Percentiles rank a stretch among this genome's conserved stretches.
Conservation (phyloP, 2,797 vertebrate genomes). For the Anisognathus igniventris region DNA sequence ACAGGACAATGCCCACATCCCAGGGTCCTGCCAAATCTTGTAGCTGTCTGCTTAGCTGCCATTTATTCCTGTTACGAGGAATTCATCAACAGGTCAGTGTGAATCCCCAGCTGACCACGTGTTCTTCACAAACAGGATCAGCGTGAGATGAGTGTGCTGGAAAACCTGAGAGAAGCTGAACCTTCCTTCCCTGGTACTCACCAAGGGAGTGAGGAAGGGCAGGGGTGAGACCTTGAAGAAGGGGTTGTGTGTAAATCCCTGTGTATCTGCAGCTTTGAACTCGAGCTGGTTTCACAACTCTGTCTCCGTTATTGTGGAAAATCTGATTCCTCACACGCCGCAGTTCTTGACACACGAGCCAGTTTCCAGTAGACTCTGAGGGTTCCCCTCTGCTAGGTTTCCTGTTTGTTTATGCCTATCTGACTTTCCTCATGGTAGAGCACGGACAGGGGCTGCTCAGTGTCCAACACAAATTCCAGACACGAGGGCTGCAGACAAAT, state of each 20-base stretch:
- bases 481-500: slow-evolving; percentile 13
- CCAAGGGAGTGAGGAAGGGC: neutral
- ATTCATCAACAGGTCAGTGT: slow-evolving; percentile 97
- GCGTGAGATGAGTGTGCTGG: neutral
- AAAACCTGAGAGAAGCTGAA: neutral
- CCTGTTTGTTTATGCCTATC: slow-evolving; percentile 37
- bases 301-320: neutral
- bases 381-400: slow-evolving; percentile 18
- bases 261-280: neutral
- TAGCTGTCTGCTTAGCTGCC: slow-evolving; percentile 96
- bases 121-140: neutral
- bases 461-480: slow-evolving; percentile 43
- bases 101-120: neutral
- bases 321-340: neutral
- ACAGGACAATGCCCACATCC: slow-evolving; percentile 98
- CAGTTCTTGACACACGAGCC: neutral
- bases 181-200: neutral
- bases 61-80: slow-evolving; percentile 99
- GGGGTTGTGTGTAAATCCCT: neutral
- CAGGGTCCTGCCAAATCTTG: slow-evolving; percentile 96
- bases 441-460: slow-evolving; percentile 3
- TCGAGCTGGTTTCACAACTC: neutral
- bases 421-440: slow-evolving; percentile 17
- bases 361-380: slow-evolving; percentile 30
- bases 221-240: neutral